phyloP scores from a whole-genome alignment of 2,113 vertebrate genomes.

The Pterocles burchelli region DNA sequence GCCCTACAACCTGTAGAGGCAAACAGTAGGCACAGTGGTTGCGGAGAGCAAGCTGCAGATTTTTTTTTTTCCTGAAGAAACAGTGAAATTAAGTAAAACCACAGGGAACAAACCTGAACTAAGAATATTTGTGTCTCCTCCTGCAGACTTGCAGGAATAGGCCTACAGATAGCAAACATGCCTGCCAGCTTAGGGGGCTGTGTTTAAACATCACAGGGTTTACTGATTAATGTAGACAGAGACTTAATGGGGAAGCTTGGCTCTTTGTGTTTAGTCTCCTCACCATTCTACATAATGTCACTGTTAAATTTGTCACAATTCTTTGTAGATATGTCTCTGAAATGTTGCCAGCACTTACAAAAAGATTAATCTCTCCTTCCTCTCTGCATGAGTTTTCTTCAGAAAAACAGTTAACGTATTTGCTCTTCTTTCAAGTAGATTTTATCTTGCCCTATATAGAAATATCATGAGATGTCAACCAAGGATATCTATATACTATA shows the following conservation, averaged over 20 bases:
- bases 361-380: constrained; percentile 37
- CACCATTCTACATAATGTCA: neutral
- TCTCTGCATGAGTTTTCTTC: constrained; percentile 24
- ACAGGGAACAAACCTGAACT: neutral
- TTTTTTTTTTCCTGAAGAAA: neutral
- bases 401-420: constrained; percentile 48
- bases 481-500: neutral
- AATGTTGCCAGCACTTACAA: constrained; percentile 23
- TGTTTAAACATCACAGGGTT: neutral
- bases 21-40: neutral
- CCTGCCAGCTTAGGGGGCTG: neutral
- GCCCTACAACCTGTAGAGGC: neutral
- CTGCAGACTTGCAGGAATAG: neutral
- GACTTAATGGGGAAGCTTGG: neutral
- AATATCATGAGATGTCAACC: constrained; percentile 43
- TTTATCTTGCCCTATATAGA: constrained; percentile 46
- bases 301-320: constrained; percentile 16
- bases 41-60: neutral
- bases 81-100: neutral
- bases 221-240: neutral
- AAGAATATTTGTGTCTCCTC: neutral
- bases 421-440: constrained; percentile 49
- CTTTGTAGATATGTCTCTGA: constrained; percentile 23
- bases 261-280: neutral
- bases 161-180: neutral